Percentiles rank a stretch among this genome's conserved stretches.
These are phyloP conservation scores for Xenentodon cancila DNA, from an alignment of 2,797 vertebrate genomes.

Conservation along the genomic window DNA sequence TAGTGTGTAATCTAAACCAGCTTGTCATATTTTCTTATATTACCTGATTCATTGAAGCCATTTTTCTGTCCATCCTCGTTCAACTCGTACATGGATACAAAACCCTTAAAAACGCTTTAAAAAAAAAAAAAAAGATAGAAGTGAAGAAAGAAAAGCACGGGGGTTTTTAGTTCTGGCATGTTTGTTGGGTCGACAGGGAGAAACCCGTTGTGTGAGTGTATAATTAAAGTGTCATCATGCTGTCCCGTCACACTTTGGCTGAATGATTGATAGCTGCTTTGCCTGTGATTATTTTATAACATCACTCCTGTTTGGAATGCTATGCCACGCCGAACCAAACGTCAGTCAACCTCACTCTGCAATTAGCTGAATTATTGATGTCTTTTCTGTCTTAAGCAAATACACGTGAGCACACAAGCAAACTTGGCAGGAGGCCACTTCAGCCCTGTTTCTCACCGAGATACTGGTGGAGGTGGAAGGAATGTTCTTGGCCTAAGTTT, in stretches of 20 bases:
- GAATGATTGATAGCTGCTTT: constrained; percentile 75
- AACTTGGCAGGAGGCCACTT: constrained; percentile 40
- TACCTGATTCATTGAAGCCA: background rate
- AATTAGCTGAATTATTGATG: constrained; percentile 80
- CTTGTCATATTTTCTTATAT: constrained; percentile 15
- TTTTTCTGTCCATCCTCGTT: background rate
- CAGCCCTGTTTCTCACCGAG: constrained; percentile 24
- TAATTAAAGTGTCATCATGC: constrained; percentile 79
- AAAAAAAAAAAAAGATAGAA: background rate
- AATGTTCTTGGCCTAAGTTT: constrained; percentile 65
- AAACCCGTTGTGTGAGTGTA: constrained; percentile 76
- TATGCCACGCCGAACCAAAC: constrained; percentile 56
- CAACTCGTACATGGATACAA: constrained; percentile 7
- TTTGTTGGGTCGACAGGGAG: constrained; percentile 69
- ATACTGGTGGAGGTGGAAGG: constrained; percentile 46
- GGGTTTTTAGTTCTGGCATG: constrained; percentile 76
- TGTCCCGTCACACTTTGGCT: constrained; percentile 65
- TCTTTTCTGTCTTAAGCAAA: constrained; percentile 58
- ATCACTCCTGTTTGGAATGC: constrained; percentile 73
- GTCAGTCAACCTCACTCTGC: constrained; percentile 79
- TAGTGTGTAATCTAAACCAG: constrained; percentile 29
- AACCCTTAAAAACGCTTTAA: background rate
- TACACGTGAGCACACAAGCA: constrained; percentile 61
- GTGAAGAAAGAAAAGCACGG: constrained; percentile 45
- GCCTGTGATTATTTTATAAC: constrained; percentile 83